Base-by-base conservation (phyloP, 2,888 invertebrate species). In the Notodonta dromedarius region DNA sequence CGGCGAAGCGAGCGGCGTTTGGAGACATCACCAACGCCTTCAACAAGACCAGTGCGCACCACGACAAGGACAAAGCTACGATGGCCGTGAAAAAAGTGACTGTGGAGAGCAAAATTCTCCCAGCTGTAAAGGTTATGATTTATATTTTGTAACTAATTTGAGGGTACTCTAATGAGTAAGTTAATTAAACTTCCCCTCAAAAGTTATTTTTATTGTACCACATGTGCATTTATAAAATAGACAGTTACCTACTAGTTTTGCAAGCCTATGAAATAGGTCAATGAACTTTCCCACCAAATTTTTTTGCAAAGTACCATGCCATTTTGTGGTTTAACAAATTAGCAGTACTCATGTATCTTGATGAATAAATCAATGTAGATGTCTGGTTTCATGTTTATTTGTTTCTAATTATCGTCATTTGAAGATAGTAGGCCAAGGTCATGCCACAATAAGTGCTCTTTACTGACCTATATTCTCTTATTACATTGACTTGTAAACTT, bases 11-110 rank as follows among this genome's bases (percentile, higher is more conserved):
- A 77, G 96, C 97, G 52, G 98, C 98, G 4, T 95, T 98, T 81
- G 97, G 97, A 66, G 98, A 98, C 86, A 95, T 98, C 71, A 97
- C 97, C 58, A 98, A 97, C 89, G 96, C 95, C 69, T 87, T 91
- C 72, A 89, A 91, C 76, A 94, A 94, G 74, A 83, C 91, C 54
- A 80, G 78, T 59, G 88, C 81, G 14, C 80, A 83, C 57, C 87
- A 87, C 63, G 90, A 91, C 57, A 89, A 91, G 64, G 87, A 90
- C 63, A 91, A 93, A 78, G 77, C 60, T 58, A 58, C 64, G 67
- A 82, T 86, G 79, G 83, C 83, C 59, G 77, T 90, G 54, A 94
- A 92, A 78, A 94, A 92, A 86, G 94, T 94, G 67, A 94, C 91
- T 51, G 90, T 93, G 70, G 93, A 91, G 77, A 88, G 85, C 67